These are phyloP conservation scores for Mythimna impura DNA, from an alignment of 2,888 invertebrate genomes.

Conservation along the genomic window DNA sequence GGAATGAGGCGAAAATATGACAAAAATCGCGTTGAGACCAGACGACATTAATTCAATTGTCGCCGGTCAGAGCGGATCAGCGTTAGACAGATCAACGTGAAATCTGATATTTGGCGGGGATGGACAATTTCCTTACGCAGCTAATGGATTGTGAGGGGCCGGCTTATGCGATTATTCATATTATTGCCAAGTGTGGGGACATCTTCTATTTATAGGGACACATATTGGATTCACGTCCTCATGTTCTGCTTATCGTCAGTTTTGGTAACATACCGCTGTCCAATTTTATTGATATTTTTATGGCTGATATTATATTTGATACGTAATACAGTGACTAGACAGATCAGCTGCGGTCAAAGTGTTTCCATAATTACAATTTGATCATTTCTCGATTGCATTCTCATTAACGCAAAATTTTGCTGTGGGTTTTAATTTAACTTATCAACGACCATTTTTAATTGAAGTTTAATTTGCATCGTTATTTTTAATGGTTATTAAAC, in stretches of 20 bases:
- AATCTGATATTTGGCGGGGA: constrained; percentile 89
- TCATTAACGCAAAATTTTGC: constrained; percentile 52
- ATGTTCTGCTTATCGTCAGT: constrained; percentile 52
- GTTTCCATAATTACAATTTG: constrained; percentile 52
- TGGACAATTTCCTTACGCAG: constrained; percentile 82
- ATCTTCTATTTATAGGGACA: constrained; percentile 50
- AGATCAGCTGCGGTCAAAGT: constrained; percentile 36
- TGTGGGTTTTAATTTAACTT: constrained; percentile 54
- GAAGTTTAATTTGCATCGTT: constrained; percentile 42
- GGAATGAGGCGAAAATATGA: constrained; percentile 81
- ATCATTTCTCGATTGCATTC: constrained; percentile 55
- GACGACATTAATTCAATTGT: constrained; percentile 89
- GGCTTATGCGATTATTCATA: constrained; percentile 78
- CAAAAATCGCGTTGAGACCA: constrained; percentile 86
- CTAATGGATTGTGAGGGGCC: constrained; percentile 86
- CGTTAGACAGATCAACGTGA: constrained; percentile 88
- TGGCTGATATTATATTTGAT: constrained; percentile 11
- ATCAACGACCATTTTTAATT: constrained; percentile 50
- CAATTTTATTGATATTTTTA: constrained; percentile 28
- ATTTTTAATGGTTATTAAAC: constrained; percentile 32
- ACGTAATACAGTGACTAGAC: constrained; percentile 24
- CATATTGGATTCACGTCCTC: constrained; percentile 28
- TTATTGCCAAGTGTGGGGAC: constrained; percentile 69
- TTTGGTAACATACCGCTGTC: constrained; percentile 7
- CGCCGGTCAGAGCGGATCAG: constrained; percentile 86